These are phyloP conservation scores for Callaeas wilsoni DNA, from an alignment of 2,113 vertebrate species.

Conservation along the genomic window DNA sequence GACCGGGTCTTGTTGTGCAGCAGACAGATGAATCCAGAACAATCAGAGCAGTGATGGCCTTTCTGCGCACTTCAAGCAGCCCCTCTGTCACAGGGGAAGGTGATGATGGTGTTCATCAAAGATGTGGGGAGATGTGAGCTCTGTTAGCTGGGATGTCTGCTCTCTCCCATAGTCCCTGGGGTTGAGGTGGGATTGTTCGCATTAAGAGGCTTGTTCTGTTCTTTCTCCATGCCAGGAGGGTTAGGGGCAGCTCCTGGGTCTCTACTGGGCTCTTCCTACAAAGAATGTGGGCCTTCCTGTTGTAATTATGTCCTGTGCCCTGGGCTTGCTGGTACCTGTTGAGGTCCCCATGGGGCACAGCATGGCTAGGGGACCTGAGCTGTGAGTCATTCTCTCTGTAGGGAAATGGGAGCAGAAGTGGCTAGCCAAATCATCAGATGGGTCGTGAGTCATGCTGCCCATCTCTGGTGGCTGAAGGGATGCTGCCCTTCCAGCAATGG, in stretches of 20 bases:
- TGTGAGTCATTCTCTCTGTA: not conserved
- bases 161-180: not conserved
- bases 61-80: not conserved
- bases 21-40: not conserved
- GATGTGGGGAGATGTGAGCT: fast-evolving
- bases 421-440: not conserved
- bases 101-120: not conserved
- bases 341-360: not conserved
- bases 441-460: not conserved
- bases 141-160: not conserved
- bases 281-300: not conserved
- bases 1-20: fast-evolving
- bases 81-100: not conserved
- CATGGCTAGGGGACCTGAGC: not conserved
- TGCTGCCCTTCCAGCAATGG: not conserved
- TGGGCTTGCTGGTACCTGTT: not conserved
- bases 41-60: not conserved
- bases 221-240: not conserved
- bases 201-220: not conserved
- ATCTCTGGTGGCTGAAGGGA: not conserved
- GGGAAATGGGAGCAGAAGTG: slow-evolving; percentile 7
- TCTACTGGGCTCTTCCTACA: not conserved
- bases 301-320: not conserved
- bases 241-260: not conserved
- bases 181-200: not conserved